Percentiles rank a stretch among this genome's conserved stretches.
phyloP scores from a whole-genome alignment of 2,113 vertebrate species.

The Glaucidium brasilianum region DNA sequence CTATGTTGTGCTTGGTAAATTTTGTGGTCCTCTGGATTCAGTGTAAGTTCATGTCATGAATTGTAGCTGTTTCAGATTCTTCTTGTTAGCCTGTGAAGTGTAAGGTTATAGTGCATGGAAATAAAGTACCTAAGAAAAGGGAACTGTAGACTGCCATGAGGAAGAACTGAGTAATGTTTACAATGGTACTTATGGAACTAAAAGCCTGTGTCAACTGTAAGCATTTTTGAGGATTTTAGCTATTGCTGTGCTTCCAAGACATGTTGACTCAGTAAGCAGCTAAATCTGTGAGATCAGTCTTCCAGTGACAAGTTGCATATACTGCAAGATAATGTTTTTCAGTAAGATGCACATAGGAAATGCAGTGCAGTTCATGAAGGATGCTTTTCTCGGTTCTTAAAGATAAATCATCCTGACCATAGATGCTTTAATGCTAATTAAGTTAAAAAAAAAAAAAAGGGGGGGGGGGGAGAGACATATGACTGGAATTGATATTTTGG shows the following conservation, averaged over 20 bases:
- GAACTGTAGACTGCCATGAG: background rate
- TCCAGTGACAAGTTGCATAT: background rate
- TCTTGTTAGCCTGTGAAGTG: background rate
- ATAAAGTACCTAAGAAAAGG: background rate
- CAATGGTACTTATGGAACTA: background rate
- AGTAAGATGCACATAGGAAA: background rate
- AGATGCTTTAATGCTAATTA: background rate
- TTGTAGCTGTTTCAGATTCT: background rate
- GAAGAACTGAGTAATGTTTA: background rate
- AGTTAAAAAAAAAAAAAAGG: background rate
- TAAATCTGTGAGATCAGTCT: background rate
- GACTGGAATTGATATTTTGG: background rate
- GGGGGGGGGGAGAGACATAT: rapidly evolving
- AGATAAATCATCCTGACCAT: background rate
- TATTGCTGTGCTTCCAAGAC: background rate
- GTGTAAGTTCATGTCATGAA: background rate
- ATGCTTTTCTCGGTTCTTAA: background rate
- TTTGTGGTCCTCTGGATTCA: background rate
- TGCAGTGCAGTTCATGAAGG: background rate
- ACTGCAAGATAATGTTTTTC: background rate
- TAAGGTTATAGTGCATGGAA: background rate
- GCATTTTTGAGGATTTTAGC: background rate
- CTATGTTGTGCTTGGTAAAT: background rate
- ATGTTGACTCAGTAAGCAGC: background rate
- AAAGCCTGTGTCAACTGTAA: background rate